Evolutionary conservation across 2,797 vertebrate genomes (phyloP).

Genomic region (Salarias fasciatus): DNA sequence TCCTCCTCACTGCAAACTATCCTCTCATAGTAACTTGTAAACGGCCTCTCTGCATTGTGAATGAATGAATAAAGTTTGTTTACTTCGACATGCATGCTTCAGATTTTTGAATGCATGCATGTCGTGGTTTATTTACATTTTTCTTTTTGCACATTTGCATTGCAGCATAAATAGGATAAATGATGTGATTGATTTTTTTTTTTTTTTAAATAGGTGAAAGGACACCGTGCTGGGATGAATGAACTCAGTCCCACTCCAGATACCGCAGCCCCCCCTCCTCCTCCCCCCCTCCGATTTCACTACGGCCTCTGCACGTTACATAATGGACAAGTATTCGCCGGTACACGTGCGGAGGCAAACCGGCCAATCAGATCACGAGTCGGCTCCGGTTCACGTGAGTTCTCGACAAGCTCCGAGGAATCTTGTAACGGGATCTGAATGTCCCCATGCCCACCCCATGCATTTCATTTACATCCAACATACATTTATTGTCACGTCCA

Average conservation of each 20-base stretch:
- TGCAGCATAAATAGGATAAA: too few species aligned
- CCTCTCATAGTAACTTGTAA: too few species aligned
- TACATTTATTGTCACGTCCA: too few species aligned
- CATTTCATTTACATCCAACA: too few species aligned
- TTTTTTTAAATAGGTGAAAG: neutral
- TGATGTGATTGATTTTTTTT: too few species aligned
- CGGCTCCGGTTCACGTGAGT: constrained; percentile 53
- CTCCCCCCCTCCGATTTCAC: neutral
- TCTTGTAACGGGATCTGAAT: constrained; percentile 22
- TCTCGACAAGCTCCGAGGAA: constrained; percentile 12
- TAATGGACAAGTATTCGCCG: constrained; percentile 56
- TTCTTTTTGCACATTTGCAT: too few species aligned
- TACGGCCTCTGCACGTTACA: constrained; percentile 49
- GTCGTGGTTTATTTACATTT: too few species aligned
- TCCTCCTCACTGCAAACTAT: neutral
- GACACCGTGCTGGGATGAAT: constrained; percentile 23
- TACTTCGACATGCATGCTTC: too few species aligned
- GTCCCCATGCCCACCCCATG: too few species aligned
- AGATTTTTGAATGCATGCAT: too few species aligned
- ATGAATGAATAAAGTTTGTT: too few species aligned
- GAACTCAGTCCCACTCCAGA: constrained; percentile 6
- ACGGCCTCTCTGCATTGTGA: too few species aligned
- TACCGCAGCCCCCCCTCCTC: constrained; percentile 18
- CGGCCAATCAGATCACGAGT: constrained; percentile 45
- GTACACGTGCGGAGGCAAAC: constrained; percentile 63